Conservation (phyloP, 1,140 invertebrate genomes). For the Atta cephalotes region DNA sequence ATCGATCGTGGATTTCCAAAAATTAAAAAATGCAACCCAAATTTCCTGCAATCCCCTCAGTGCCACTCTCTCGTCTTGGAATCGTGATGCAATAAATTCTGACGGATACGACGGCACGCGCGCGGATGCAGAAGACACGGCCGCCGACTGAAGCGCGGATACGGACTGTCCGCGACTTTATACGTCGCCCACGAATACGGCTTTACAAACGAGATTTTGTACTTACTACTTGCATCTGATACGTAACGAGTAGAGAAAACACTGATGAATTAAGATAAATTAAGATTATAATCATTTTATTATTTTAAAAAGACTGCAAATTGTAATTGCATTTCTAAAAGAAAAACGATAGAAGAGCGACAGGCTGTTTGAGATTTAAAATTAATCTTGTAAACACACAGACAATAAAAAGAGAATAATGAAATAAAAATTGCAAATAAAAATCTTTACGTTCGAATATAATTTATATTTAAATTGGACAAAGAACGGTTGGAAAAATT, state of each 20-base stretch:
- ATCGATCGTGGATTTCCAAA: neutral
- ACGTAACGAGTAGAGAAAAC: neutral
- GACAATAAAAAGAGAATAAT: slow-evolving; percentile 16
- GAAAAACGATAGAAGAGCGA: neutral
- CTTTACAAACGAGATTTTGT: slow-evolving; percentile 26
- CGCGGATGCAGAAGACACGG: slow-evolving; percentile 75
- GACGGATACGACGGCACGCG: slow-evolving; percentile 61
- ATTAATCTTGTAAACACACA: neutral
- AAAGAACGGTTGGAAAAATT: neutral
- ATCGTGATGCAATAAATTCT: neutral
- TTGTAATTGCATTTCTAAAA: neutral
- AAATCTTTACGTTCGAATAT: neutral
- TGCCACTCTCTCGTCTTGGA: neutral
- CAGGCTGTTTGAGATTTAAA: neutral
- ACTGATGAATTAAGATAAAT: slow-evolving; percentile 5
- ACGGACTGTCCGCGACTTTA: slow-evolving; percentile 82
- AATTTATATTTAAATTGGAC: neutral
- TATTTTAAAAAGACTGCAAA: neutral
- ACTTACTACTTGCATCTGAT: neutral
- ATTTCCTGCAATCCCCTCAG: neutral
- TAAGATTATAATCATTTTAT: neutral
- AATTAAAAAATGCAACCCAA: neutral
- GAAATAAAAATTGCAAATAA: neutral
- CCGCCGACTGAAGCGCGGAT: slow-evolving; percentile 81
- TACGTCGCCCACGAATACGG: slow-evolving; percentile 83